Percentiles rank a stretch among this genome's conserved stretches.
phyloP scores from a whole-genome alignment of 2,113 vertebrate genomes.

The Phylloscopus trochiloides region DNA sequence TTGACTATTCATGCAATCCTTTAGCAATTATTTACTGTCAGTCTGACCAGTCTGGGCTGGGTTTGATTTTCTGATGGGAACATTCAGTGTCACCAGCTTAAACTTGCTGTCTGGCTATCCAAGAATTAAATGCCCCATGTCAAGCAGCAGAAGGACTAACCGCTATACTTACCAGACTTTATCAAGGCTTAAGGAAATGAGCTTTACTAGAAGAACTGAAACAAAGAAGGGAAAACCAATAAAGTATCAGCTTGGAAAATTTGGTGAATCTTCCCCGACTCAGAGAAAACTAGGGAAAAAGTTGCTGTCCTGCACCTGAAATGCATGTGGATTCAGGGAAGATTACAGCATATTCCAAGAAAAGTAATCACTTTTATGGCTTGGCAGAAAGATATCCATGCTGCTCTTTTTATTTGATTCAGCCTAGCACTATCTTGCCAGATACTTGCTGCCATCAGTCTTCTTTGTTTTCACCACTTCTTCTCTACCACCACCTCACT shows the following conservation, averaged over 20 bases:
- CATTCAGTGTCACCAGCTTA: background rate
- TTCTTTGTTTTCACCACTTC: background rate
- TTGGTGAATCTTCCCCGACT: background rate
- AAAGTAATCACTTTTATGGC: background rate
- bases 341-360: background rate
- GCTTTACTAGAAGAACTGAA: constrained; percentile 12
- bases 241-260: background rate
- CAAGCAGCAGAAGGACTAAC: background rate
- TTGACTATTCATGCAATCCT: background rate
- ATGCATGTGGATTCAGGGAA: constrained; percentile 7
- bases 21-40: background rate
- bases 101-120: background rate
- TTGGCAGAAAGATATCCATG: constrained; percentile 15
- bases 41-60: background rate
- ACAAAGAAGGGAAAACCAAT: background rate
- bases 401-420: background rate
- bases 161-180: background rate
- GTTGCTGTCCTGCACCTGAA: background rate
- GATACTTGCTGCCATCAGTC: background rate
- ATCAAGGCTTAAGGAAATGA: background rate
- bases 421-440: background rate
- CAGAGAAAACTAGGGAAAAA: background rate
- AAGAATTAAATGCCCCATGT: background rate
- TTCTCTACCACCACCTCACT: background rate
- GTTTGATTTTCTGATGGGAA: background rate